Percentiles rank a stretch among this genome's conserved stretches.
Conservation (phyloP, 2,888 invertebrate species). For the Acleris cristana region DNA sequence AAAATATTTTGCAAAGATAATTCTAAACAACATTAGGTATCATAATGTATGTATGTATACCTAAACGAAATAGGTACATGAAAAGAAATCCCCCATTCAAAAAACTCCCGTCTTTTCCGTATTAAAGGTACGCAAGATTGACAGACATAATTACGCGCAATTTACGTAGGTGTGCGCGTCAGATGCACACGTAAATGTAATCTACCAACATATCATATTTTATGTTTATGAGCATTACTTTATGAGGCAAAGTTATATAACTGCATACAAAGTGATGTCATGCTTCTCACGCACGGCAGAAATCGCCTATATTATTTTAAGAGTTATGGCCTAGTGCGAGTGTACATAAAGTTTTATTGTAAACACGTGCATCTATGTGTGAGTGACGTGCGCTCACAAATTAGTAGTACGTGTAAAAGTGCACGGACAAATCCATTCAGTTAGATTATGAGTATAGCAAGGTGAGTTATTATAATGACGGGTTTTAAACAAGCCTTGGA, state of each 20-base stretch:
- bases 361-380: conserved; percentile 73
- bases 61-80: no score
- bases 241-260: conserved; percentile 25
- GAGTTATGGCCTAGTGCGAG: conserved; percentile 70
- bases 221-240: conserved; percentile 11
- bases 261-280: conserved; percentile 47
- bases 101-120: neutral
- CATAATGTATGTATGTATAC: no score
- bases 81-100: no score
- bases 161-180: neutral
- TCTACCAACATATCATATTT: conserved; percentile 16
- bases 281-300: conserved; percentile 59
- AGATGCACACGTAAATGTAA: conserved; percentile 16
- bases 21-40: no score
- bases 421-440: conserved; percentile 37
- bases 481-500: no score
- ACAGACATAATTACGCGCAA: neutral
- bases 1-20: no score
- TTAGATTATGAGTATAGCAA: neutral
- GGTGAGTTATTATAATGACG: neutral
- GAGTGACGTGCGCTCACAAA: conserved; percentile 55
- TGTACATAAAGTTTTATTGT: conserved; percentile 77
- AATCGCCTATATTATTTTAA: conserved; percentile 73
- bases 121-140: neutral
- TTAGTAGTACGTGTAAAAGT: conserved; percentile 42